Evolutionary conservation across 92 coral and sea anemone species (phyloP).

Genomic region (Nematostella vectensis): DNA sequence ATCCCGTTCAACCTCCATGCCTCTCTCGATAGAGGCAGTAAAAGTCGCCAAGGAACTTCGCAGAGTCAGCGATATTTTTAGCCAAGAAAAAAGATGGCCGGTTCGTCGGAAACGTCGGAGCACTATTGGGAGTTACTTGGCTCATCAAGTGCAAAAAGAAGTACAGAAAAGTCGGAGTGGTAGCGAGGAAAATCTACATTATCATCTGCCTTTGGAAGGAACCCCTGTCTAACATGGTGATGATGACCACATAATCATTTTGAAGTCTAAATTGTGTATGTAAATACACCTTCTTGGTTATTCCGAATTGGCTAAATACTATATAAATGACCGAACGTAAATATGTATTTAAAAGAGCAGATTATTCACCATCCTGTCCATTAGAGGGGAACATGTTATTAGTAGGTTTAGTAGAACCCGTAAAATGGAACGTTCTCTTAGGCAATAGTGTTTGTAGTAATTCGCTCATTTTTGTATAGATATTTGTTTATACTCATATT

Average conservation of each 20-base stretch:
- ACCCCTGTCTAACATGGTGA: slow-evolving; percentile 15
- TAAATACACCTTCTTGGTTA: too few relatives aligned
- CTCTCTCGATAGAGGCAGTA: slow-evolving; percentile 14
- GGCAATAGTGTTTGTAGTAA: too few relatives aligned
- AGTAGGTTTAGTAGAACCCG: too few relatives aligned
- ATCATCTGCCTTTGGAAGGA: not conserved
- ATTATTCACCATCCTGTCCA: too few relatives aligned
- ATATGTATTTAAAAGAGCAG: too few relatives aligned
- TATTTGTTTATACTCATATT: too few relatives aligned
- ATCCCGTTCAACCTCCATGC: slow-evolving; percentile 24
- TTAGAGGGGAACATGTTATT: too few relatives aligned
- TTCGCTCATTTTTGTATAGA: too few relatives aligned
- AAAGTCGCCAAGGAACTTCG: slow-evolving; percentile 23
- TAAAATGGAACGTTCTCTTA: too few relatives aligned
- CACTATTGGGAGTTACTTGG: slow-evolving; percentile 28
- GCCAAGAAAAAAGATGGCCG: not conserved
- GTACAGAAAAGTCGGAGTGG: slow-evolving; percentile 3
- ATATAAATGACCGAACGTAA: too few relatives aligned
- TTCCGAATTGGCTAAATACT: too few relatives aligned
- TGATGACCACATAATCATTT: not conserved
- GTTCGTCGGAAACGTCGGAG: slow-evolving; percentile 11
- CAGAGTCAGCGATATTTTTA: slow-evolving; percentile 16
- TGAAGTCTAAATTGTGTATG: slow-evolving; percentile 1
- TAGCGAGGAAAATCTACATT: slow-evolving; percentile 4
- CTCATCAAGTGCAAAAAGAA: slow-evolving; percentile 28